phyloP scores from a whole-genome alignment of 2,888 invertebrate species.

The Tetanocera ferruginea region DNA sequence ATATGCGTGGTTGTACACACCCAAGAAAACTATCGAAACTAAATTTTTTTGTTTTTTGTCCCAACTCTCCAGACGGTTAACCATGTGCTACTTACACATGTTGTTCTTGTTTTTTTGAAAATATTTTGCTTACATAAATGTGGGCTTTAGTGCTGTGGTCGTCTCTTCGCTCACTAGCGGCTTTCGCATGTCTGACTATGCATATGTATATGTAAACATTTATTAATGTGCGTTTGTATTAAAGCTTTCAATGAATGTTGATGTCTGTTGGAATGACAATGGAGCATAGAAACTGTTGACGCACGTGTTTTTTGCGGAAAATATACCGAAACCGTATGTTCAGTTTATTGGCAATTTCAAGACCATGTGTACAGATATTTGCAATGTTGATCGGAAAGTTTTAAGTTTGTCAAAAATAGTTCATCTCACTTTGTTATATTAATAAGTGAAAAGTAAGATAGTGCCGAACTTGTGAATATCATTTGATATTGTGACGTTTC shows the following conservation, averaged over 20 bases:
- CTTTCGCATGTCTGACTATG: background rate
- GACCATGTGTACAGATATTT: background rate
- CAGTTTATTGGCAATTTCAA: constrained; percentile 10
- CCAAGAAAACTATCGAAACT: no score
- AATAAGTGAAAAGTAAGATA: background rate
- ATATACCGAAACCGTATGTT: background rate
- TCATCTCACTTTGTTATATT: background rate
- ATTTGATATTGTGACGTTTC: no score
- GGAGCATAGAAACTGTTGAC: background rate
- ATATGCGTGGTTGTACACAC: no score
- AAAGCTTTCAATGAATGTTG: background rate
- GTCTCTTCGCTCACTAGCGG: background rate
- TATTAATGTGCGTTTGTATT: background rate
- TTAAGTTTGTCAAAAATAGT: background rate
- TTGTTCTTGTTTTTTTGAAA: constrained; percentile 9
- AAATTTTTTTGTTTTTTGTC: no score
- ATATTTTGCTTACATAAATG: background rate
- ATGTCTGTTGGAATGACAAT: background rate
- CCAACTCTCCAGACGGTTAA: constrained; percentile 16
- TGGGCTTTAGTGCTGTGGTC: background rate
- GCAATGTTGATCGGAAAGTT: constrained; percentile 6
- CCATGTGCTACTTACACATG: constrained; percentile 22
- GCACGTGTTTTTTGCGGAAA: constrained; percentile 25
- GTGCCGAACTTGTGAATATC: no score
- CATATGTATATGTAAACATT: background rate